Base-by-base conservation (phyloP, 2,113 vertebrate species). In the Clarias gariepinus region DNA sequence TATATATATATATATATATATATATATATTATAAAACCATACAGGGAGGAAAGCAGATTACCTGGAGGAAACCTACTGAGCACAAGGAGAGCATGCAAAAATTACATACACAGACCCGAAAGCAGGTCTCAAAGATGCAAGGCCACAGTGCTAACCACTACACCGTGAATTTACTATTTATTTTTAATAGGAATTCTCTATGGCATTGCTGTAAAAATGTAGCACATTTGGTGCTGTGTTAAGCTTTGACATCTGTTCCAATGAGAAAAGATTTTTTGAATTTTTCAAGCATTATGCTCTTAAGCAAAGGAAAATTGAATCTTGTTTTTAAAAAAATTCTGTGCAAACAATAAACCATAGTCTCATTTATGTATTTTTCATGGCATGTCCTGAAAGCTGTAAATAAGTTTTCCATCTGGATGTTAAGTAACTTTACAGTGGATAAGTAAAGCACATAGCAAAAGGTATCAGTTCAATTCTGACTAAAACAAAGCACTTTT, bases 401-500 rank as follows among this genome's bases (percentile, higher is more conserved):
- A 76, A 2, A 36, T 18, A n/a, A 52, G 23, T 76, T 76, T 47
- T 76, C 33, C 1, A 6, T 52, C 21, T 13, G 71, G 71, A 74
- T 47, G 11, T 47, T 53, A 25, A 12, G 13, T 28, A 23, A 69
- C 21, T 55, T 57, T 28, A 57, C 68, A 3, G 7, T 77, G 16
- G 33, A 52, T 36, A 63, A 18, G 47, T 36, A 36, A 52, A 15
- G 3, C 83, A 52, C 33, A 28, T 61, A 52, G 41, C 19, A 61
- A 78, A 86, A 68, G 41, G 66, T 61, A 82, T 83, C 3, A 25
- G 76, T 77, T 84, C 60, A 84, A 83, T 74, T 71, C 82, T 1
- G 33, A 83, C 78, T 81, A 84, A 86, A 47, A 77, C 23, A 84
- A 84, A 58, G 19, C 52, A 47, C 71, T 74, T 86, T 83, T 82